Evolutionary conservation across 53 echinoderm and acorn worm species (phyloP).

Genomic region (Henricia sp.): DNA sequence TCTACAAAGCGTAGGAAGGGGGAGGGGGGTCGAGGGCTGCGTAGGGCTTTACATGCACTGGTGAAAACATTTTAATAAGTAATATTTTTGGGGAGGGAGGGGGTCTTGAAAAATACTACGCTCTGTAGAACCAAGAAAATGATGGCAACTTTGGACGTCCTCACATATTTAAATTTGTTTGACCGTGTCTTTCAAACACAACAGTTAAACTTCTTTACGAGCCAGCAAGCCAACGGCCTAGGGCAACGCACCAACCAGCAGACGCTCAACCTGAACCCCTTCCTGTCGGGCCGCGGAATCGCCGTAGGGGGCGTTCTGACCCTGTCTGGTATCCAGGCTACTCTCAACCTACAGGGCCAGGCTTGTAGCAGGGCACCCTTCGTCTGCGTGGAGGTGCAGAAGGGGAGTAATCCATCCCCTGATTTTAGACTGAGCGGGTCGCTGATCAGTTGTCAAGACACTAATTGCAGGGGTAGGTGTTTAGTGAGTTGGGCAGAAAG

Average conservation of each 20-base stretch:
- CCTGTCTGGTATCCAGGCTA: not conserved
- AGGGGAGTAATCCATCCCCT: conserved; percentile 78
- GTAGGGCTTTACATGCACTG: too few species aligned
- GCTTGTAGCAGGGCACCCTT: conserved; percentile 73
- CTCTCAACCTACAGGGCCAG: conserved; percentile 51
- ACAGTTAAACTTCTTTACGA: conserved; percentile 65
- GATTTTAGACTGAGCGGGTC: conserved; percentile 65
- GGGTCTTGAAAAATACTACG: too few species aligned
- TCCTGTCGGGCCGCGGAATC: conserved; percentile 3
- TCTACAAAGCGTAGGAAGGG: too few species aligned
- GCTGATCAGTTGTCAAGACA: conserved; percentile 27
- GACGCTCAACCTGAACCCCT: not conserved
- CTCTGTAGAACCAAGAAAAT: too few species aligned
- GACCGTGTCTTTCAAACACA: not conserved
- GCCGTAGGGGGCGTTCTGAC: not conserved
- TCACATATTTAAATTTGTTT: too few species aligned
- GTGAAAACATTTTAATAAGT: too few species aligned
- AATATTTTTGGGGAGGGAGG: too few species aligned
- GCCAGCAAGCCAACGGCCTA: conserved; percentile 32
- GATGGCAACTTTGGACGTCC: too few species aligned
- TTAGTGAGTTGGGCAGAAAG: not conserved
- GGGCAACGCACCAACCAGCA: conserved; percentile 35
- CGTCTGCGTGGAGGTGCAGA: conserved; percentile 78
- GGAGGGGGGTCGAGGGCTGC: too few species aligned
- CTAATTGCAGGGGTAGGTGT: conserved; percentile 46